These are phyloP conservation scores for Nomia melanderi DNA, from an alignment of 1,140 invertebrate species.

Conservation along the genomic window DNA sequence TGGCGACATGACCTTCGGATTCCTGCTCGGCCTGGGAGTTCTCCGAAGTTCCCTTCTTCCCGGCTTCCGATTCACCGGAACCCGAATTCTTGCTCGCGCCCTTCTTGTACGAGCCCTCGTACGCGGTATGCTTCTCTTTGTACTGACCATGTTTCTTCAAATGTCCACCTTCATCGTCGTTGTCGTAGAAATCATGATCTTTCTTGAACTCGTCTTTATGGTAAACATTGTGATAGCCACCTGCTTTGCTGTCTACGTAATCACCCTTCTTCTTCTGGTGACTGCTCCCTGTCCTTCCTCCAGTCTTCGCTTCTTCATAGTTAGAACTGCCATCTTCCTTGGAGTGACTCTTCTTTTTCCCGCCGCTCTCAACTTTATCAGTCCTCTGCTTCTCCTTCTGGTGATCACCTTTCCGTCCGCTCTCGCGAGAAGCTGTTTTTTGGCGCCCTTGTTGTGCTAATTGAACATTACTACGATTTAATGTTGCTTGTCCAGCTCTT, in stretches of 20 bases:
- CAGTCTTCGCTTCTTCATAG: constrained; percentile 52
- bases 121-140: constrained; percentile 63
- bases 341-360: constrained; percentile 24
- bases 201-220: constrained; percentile 81
- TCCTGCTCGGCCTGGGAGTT: constrained; percentile 24
- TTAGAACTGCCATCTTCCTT: constrained; percentile 43
- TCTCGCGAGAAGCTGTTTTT: constrained; percentile 61
- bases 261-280: constrained; percentile 83
- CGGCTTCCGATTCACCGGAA: background rate
- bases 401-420: constrained; percentile 61
- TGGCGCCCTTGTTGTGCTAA: constrained; percentile 59
- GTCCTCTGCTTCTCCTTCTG: constrained; percentile 56
- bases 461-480: constrained; percentile 18
- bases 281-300: constrained; percentile 78
- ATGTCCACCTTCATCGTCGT: constrained; percentile 71
- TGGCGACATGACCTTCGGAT: constrained; percentile 61
- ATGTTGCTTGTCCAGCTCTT: background rate
- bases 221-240: constrained; percentile 87
- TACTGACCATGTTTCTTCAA: constrained; percentile 72
- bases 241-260: constrained; percentile 84
- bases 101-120: constrained; percentile 64
- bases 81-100: constrained; percentile 36
- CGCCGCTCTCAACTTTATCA: constrained; percentile 27
- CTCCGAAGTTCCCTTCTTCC: constrained; percentile 2
- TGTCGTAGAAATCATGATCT: constrained; percentile 84